These are phyloP conservation scores for Antheraea assamensis DNA, from an alignment of 2,888 invertebrate genomes.

Conservation along the genomic window DNA sequence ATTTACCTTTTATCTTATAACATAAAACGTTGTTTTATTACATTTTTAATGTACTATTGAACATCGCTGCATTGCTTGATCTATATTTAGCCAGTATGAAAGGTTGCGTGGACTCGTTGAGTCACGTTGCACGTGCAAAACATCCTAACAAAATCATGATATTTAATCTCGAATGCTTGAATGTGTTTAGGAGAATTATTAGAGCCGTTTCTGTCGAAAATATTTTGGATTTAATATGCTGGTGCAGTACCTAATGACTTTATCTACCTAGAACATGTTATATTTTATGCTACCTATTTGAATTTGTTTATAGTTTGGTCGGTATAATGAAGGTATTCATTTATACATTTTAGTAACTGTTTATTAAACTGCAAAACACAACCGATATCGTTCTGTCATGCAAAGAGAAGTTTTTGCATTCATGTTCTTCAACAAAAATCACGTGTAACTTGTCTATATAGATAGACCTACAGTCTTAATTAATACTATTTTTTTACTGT, in stretches of 20 bases:
- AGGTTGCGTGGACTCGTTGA: conserved; percentile 48
- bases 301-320: not conserved
- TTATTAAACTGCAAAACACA: no score
- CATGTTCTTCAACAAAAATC: no score
- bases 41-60: conserved; percentile 20
- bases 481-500: no score
- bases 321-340: not conserved
- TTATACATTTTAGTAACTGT: no score
- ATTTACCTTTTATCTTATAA: not conserved
- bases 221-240: not conserved
- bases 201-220: conserved; percentile 12
- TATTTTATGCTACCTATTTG: not conserved
- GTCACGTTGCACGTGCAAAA: conserved; percentile 44
- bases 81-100: conserved; percentile 57
- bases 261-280: not conserved
- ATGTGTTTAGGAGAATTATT: conserved; percentile 12
- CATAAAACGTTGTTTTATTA: not conserved
- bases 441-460: not conserved
- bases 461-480: no score
- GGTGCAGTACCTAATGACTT: not conserved
- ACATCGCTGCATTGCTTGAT: conserved; percentile 29
- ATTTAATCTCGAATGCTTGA: not conserved
- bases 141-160: conserved; percentile 16
- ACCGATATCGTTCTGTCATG: no score
- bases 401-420: not conserved